These are phyloP conservation scores for Lycophotia porphyrea DNA, from an alignment of 2,888 invertebrate genomes.

Conservation along the genomic window DNA sequence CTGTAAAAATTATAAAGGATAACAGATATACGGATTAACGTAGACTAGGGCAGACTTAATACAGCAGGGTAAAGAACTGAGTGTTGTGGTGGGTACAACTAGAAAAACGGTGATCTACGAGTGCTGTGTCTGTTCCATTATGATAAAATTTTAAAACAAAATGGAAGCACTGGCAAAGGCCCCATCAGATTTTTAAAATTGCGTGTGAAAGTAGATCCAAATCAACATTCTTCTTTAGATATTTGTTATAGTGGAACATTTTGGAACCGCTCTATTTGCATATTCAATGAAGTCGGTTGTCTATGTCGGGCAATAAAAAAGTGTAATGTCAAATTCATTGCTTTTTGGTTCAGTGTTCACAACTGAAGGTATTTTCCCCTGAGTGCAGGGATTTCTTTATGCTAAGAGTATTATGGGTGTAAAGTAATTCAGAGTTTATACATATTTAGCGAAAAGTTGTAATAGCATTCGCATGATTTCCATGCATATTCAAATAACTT, in stretches of 20 bases:
- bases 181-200: background rate
- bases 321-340: background rate
- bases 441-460: background rate
- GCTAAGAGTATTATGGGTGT: background rate
- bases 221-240: background rate
- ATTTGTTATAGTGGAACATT: background rate
- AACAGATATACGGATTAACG: background rate
- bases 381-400: background rate
- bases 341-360: constrained; percentile 14
- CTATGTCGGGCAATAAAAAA: constrained; percentile 15
- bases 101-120: background rate
- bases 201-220: background rate
- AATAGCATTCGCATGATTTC: background rate
- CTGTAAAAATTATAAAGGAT: background rate
- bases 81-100: background rate
- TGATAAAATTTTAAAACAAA: background rate
- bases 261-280: background rate
- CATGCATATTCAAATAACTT: background rate
- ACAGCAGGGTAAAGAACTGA: background rate
- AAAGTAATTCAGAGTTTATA: background rate
- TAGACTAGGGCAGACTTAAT: background rate
- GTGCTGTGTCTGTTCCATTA: too few relatives aligned
- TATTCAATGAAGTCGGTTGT: background rate
- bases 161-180: background rate
- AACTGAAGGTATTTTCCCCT: background rate